Evolutionary conservation across 2,113 vertebrate genomes (phyloP).

Genomic region (Romanogobio albipinnatus): DNA sequence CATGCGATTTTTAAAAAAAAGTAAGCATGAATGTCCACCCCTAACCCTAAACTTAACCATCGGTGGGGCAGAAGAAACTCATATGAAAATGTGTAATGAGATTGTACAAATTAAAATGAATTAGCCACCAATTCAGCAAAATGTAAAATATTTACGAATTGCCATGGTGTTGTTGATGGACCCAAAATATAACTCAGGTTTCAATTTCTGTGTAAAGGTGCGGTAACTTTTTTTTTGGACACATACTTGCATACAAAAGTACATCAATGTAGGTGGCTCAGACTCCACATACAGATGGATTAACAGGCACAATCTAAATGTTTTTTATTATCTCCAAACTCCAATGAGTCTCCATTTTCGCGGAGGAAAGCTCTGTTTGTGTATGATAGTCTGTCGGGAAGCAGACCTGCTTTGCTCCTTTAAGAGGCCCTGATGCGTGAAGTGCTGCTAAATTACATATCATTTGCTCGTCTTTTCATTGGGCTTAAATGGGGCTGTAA

Average conservation of each 20-base stretch:
- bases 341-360: neutral
- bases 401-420: conserved; percentile 47
- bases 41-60: too few species aligned
- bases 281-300: neutral
- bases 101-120: neutral
- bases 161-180: neutral
- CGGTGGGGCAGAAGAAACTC: too few species aligned
- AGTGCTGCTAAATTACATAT: conserved; percentile 51
- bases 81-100: neutral
- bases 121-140: neutral
- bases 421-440: conserved; percentile 47
- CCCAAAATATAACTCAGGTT: neutral
- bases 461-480: conserved; percentile 41
- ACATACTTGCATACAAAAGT: neutral
- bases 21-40: too few species aligned
- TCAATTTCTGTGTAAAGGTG: neutral
- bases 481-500: conserved; percentile 44
- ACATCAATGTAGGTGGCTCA: neutral
- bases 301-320: neutral
- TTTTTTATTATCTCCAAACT: neutral
- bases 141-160: neutral
- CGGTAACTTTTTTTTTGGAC: neutral
- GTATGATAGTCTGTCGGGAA: conserved; percentile 35
- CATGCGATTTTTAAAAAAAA: neutral
- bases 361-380: conserved; percentile 30